phyloP scores from a whole-genome alignment of 2,888 invertebrate genomes.

The Eupeodes latifasciatus region DNA sequence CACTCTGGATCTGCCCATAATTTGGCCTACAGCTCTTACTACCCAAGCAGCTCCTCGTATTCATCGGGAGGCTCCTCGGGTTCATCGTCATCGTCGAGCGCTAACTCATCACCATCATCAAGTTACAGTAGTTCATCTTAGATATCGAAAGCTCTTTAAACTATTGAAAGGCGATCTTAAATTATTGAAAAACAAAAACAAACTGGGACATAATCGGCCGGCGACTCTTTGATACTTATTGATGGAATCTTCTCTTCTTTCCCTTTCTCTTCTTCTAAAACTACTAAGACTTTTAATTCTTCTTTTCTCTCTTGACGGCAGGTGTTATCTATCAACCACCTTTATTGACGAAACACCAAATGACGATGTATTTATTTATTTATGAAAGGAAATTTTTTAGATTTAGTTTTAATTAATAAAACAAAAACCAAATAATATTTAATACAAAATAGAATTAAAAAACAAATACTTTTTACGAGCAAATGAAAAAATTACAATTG shows the following conservation, averaged over 20 bases:
- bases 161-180: constrained; percentile 3
- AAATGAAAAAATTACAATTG: constrained; percentile 2
- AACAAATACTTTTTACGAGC: constrained; percentile 65
- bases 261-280: constrained; percentile 3
- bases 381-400: constrained; percentile 49
- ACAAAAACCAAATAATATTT: constrained; percentile 53
- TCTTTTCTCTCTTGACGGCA: not conserved
- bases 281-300: not conserved
- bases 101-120: constrained; percentile 80
- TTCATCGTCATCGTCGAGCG: constrained; percentile 78
- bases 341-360: constrained; percentile 23
- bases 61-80: constrained; percentile 83
- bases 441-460: constrained; percentile 69
- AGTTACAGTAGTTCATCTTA: constrained; percentile 66
- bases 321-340: not conserved
- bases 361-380: constrained; percentile 71
- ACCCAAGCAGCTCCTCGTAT: constrained; percentile 87
- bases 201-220: constrained; percentile 4
- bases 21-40: constrained; percentile 89
- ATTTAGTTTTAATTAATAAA: constrained; percentile 44
- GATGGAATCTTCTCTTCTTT: constrained; percentile 7
- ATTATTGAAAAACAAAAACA: constrained; percentile 1
- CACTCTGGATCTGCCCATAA: constrained; percentile 85
- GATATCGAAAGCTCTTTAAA: not conserved
- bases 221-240: constrained; percentile 35